These are phyloP conservation scores for Zootoca vivipara DNA, from an alignment of 2,113 vertebrate species.

Conservation along the genomic window DNA sequence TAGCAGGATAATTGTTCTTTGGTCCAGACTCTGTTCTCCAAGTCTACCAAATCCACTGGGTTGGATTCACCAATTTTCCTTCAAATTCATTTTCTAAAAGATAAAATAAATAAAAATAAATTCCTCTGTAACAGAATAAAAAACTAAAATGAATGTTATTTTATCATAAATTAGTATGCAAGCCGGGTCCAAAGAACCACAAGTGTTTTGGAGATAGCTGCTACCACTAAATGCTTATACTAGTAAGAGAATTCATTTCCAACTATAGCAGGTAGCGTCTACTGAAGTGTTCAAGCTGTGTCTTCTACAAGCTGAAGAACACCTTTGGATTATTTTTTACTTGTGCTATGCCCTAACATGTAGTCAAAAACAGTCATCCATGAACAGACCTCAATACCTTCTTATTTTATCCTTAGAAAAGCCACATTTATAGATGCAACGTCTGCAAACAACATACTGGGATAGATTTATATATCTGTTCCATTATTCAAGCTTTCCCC, in stretches of 20 bases:
- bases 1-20: constrained; percentile 78
- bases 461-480: background rate
- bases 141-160: background rate
- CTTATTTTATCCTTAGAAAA: background rate
- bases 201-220: too few species aligned
- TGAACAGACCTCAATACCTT: background rate
- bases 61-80: constrained; percentile 82
- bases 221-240: too few species aligned
- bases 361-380: background rate
- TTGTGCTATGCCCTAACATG: background rate
- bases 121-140: background rate
- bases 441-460: background rate
- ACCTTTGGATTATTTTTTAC: background rate
- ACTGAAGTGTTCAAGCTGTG: background rate
- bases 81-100: constrained; percentile 87
- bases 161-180: constrained; percentile 12
- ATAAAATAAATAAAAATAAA: constrained; percentile 22
- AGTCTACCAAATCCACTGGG: constrained; percentile 70
- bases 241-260: background rate
- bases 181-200: background rate
- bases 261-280: background rate
- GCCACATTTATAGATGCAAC: background rate
- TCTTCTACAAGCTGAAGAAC: background rate
- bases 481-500: constrained; percentile 29
- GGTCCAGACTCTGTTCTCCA: constrained; percentile 78